Conservation (phyloP, 2,888 invertebrate genomes). For the Prenolepis imparis region DNA sequence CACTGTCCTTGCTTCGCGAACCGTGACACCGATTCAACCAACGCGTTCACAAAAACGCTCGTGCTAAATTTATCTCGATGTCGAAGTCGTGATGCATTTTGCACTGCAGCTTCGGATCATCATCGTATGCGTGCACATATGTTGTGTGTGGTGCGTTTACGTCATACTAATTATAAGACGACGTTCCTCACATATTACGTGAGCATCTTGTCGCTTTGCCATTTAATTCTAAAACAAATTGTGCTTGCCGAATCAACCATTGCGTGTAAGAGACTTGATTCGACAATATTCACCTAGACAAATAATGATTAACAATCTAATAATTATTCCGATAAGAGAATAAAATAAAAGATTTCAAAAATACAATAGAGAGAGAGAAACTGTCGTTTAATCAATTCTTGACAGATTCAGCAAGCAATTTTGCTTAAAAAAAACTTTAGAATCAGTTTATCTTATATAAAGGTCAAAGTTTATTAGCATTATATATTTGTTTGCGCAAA, state of each 20-base stretch:
- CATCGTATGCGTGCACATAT: not conserved
- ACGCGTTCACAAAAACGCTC: not conserved
- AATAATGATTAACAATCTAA: not conserved
- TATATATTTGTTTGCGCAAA: not conserved
- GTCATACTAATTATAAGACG: not conserved
- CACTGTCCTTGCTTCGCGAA: not conserved
- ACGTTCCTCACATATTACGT: not conserved
- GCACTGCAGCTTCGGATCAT: not conserved
- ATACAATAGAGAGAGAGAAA: not conserved
- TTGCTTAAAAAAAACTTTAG: slow-evolving; percentile 4
- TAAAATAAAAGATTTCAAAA: not conserved
- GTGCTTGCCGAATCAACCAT: not conserved
- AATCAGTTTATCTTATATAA: not conserved
- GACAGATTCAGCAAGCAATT: not conserved
- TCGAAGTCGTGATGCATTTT: not conserved
- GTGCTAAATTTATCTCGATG: slow-evolving; percentile 42
- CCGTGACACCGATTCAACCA: slow-evolving; percentile 30
- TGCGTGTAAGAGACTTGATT: not conserved
- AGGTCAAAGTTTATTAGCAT: not conserved
- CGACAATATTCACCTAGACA: not conserved
- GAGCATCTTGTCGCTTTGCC: not conserved
- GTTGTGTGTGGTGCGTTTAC: not conserved
- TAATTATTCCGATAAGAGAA: not conserved
- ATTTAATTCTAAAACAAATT: not conserved
- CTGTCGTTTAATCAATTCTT: not conserved